Evolutionary conservation across 2,888 invertebrate species (phyloP).

Genomic region (Encarsia formosa): DNA sequence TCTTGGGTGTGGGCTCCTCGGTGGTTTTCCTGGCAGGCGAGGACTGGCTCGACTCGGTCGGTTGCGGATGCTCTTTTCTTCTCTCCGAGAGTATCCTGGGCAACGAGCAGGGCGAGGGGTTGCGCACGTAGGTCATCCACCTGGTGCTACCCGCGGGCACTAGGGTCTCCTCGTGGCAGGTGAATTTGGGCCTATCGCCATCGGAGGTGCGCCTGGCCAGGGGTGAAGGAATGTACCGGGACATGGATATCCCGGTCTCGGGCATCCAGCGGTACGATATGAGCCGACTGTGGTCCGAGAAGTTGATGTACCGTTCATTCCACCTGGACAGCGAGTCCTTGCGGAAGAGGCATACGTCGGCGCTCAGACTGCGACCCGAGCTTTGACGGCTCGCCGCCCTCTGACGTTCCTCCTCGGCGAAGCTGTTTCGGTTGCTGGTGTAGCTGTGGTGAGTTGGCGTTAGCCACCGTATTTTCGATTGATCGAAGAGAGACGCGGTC

Average conservation of each 20-base stretch:
- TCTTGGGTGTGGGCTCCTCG: slow-evolving; percentile 7
- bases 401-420: not conserved
- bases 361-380: slow-evolving; percentile 20
- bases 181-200: slow-evolving; percentile 24
- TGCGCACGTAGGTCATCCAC: slow-evolving; percentile 38
- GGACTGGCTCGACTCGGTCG: too few relatives aligned
- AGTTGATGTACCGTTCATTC: slow-evolving; percentile 23
- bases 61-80: too few relatives aligned
- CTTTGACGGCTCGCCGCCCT: too few relatives aligned
- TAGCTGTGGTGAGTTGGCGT: not conserved
- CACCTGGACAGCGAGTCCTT: slow-evolving; percentile 21
- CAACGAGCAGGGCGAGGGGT: slow-evolving; percentile 33
- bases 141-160: slow-evolving; percentile 19
- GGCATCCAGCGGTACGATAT: slow-evolving; percentile 22
- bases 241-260: slow-evolving; percentile 27
- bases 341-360: slow-evolving; percentile 17
- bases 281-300: slow-evolving; percentile 10
- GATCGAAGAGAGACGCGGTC: too few relatives aligned
- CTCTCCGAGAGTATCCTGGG: slow-evolving; percentile 29
- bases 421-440: not conserved
- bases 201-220: slow-evolving; percentile 31
- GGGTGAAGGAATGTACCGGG: slow-evolving; percentile 33
- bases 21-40: slow-evolving; percentile 17
- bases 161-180: slow-evolving; percentile 11
- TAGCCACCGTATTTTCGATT: not conserved